phyloP scores from a whole-genome alignment of 2,797 vertebrate genomes.

The Acanthopagrus latus region DNA sequence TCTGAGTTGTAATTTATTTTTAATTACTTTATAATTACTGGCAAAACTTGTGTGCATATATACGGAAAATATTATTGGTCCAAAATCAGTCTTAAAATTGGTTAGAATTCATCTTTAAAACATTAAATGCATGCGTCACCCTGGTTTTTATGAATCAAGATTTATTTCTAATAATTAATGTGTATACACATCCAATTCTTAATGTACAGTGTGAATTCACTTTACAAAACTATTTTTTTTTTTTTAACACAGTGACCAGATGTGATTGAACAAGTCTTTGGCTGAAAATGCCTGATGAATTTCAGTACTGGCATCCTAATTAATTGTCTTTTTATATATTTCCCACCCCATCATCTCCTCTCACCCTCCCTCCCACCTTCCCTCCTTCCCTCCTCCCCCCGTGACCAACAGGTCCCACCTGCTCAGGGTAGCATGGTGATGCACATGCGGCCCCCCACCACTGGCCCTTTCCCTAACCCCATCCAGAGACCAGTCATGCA shows the following conservation, averaged over 20 bases:
- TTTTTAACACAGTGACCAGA: not conserved
- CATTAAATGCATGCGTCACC: too few relatives aligned
- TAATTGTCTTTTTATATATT: slow-evolving; percentile 41
- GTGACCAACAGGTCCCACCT: slow-evolving; percentile 76
- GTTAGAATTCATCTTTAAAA: too few relatives aligned
- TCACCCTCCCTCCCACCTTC: not conserved
- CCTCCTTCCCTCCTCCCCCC: not conserved
- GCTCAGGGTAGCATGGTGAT: slow-evolving; percentile 89
- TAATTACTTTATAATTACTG: too few relatives aligned
- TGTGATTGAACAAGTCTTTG: not conserved
- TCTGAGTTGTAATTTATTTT: too few relatives aligned
- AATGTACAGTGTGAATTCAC: too few relatives aligned
- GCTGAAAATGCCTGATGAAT: slow-evolving; percentile 12
- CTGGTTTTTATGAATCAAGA: too few relatives aligned
- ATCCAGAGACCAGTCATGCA: slow-evolving; percentile 90
- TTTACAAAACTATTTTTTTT: not conserved
- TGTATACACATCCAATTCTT: not conserved
- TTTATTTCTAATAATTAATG: too few relatives aligned
- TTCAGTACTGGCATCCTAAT: slow-evolving; percentile 30
- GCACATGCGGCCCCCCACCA: slow-evolving; percentile 88
- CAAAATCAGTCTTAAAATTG: too few relatives aligned
- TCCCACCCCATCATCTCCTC: not conserved
- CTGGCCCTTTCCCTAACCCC: slow-evolving; percentile 87
- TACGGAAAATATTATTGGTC: too few relatives aligned
- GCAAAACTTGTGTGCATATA: too few relatives aligned